Base-by-base conservation (phyloP, 2,888 invertebrate genomes). In the Nasonovia ribisnigri region DNA sequence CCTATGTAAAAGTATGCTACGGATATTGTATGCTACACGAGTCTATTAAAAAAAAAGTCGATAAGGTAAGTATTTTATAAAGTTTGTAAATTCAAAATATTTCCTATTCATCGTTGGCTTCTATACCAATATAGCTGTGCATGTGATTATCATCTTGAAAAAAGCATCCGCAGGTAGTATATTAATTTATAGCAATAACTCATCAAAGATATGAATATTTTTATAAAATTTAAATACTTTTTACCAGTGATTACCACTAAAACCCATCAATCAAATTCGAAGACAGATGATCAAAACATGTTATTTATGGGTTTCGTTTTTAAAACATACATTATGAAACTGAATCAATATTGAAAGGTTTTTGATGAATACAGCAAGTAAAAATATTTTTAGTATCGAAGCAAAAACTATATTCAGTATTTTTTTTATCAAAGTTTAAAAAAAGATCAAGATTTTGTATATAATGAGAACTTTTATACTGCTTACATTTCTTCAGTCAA, bases 251-350 rank as follows among this genome's bases (percentile, higher is more conserved):
- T 88, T 88, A 88, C 48, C 87, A 88, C 60, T 42, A 60, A 42
- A 92, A 92, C 42, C 67, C 88, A 92, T 92, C 88, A 92, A 92
- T 92, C 92, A 88, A 88, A 88, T 88, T 88, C 42, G 48, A 51
- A 48, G 48, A 67, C 67, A 51, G 67, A 51, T 67, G 67, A 92
- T 92, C 87, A 88, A 92, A 92, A 92, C n/a, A 67, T 29, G 46
- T 88, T 92, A 77, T 88, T 88, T 67, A 88, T 92, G 60, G 42
- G 60, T 87, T 67, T 29, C 26, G 26, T 84, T 84, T 54, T 84
- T 51, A 91, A 84, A 91, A 91, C 51, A 42, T 54, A 67, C 10
- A 92, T 42, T 92, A 87, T 92, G 11, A 67, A 67, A 92, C 20
- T 36, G 8, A 92, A 92, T 87, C 87, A 51, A 88, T 92, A 92